These are phyloP conservation scores for Tillus elongatus DNA, from an alignment of 2,888 invertebrate genomes.

Conservation along the genomic window DNA sequence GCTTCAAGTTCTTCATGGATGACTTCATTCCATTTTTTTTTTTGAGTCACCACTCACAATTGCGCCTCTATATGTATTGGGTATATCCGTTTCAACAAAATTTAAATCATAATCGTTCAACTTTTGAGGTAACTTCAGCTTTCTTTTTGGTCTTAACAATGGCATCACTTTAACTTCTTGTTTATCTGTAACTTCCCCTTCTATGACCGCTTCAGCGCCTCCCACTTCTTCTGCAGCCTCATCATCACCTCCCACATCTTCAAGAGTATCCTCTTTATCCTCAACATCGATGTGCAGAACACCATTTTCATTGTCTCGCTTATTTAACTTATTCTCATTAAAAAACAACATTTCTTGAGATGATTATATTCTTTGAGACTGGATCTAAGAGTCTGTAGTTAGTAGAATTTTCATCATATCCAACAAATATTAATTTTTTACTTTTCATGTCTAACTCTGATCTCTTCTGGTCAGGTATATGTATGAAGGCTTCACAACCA, in stretches of 20 bases:
- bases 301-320: background rate
- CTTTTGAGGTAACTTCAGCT: slow-evolving; percentile 9
- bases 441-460: slow-evolving; percentile 16
- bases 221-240: background rate
- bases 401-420: slow-evolving; percentile 16
- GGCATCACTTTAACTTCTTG: background rate
- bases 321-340: too few relatives aligned
- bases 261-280: too few relatives aligned
- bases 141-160: too few relatives aligned
- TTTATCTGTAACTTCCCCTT: background rate
- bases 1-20: slow-evolving; percentile 20
- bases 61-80: slow-evolving; percentile 19
- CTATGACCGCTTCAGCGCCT: background rate
- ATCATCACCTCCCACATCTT: background rate
- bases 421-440: slow-evolving; percentile 15
- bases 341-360: slow-evolving; percentile 24
- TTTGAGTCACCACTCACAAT: slow-evolving; percentile 12
- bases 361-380: slow-evolving; percentile 17
- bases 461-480: too few relatives aligned
- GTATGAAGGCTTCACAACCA: too few relatives aligned
- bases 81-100: slow-evolving; percentile 14
- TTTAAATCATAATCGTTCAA: slow-evolving; percentile 15
- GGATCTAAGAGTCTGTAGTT: slow-evolving; percentile 24
- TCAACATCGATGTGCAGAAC: background rate
- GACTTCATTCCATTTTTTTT: slow-evolving; percentile 19